Evolutionary conservation across 2,113 vertebrate species (phyloP).

Genomic region (Lamprotornis superbus): DNA sequence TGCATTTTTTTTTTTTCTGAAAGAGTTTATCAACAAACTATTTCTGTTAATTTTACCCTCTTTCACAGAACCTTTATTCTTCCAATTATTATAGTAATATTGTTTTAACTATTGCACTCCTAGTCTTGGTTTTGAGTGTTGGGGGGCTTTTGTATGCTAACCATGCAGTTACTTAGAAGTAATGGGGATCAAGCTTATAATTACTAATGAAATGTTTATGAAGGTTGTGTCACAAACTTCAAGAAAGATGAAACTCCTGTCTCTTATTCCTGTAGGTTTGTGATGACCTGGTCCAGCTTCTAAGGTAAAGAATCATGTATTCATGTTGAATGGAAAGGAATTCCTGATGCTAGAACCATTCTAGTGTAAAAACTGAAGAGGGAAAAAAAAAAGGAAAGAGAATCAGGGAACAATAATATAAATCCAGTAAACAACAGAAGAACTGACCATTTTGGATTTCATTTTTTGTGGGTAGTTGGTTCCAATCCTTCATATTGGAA

Average conservation of each 20-base stretch:
- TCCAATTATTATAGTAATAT: not conserved
- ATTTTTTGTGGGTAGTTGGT: not conserved
- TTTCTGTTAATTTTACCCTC: not conserved
- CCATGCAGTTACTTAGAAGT: not conserved
- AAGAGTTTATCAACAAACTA: not conserved
- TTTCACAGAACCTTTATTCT: not conserved
- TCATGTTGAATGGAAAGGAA: not conserved
- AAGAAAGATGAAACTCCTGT: not conserved
- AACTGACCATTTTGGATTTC: not conserved
- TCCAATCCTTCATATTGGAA: not conserved
- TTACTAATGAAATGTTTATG: not conserved
- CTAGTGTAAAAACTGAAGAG: not conserved
- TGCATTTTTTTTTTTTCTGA: not conserved
- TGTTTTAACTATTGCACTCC: not conserved
- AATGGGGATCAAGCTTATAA: not conserved
- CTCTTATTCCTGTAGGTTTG: conserved; percentile 70
- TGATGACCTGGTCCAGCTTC: conserved; percentile 71
- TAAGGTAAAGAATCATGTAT: conserved; percentile 72
- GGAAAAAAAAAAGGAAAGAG: not conserved
- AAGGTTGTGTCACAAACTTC: not conserved
- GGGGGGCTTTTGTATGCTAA: not conserved
- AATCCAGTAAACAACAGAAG: not conserved
- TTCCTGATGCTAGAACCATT: not conserved
- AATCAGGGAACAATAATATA: not conserved
- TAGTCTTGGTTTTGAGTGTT: not conserved